Percentiles rank a stretch among this genome's conserved stretches.
Evolutionary conservation across 2,113 vertebrate species (phyloP).

Genomic region (Porphyrio hochstetteri): DNA sequence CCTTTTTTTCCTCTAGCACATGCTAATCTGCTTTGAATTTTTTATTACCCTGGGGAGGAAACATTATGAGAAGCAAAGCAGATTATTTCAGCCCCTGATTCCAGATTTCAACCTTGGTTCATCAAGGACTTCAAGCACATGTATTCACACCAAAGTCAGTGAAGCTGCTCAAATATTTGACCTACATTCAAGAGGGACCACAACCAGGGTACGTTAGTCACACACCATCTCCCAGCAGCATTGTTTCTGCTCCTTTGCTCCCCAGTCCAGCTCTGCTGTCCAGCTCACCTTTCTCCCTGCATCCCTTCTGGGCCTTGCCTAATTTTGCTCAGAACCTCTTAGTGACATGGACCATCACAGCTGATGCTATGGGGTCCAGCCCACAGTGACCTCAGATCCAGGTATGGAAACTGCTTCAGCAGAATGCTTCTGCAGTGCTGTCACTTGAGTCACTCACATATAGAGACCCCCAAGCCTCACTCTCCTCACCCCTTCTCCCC

Average conservation of each 20-base stretch:
- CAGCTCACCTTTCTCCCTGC: rapidly evolving
- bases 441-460: rapidly evolving
- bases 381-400: neutral
- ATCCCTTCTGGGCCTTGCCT: neutral
- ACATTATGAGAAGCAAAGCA: neutral
- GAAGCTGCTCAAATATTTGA: neutral
- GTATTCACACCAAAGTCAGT: neutral
- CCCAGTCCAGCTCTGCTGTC: neutral
- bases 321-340: neutral
- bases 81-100: rapidly evolving
- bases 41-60: neutral
- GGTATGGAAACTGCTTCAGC: neutral
- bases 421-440: neutral
- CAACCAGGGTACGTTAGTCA: rapidly evolving
- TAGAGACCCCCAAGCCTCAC: neutral
- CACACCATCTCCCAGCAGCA: neutral
- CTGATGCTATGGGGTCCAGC: neutral
- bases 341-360: neutral
- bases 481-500: neutral
- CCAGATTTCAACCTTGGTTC: neutral
- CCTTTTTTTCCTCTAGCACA: neutral
- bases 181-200: neutral
- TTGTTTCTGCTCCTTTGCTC: neutral
- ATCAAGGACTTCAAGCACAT: neutral
- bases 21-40: neutral